Percentiles rank a stretch among this genome's conserved stretches.
phyloP scores from a whole-genome alignment of 37 sponge, comb jelly and placozoan species.

The Dysidea cf. avara region DNA sequence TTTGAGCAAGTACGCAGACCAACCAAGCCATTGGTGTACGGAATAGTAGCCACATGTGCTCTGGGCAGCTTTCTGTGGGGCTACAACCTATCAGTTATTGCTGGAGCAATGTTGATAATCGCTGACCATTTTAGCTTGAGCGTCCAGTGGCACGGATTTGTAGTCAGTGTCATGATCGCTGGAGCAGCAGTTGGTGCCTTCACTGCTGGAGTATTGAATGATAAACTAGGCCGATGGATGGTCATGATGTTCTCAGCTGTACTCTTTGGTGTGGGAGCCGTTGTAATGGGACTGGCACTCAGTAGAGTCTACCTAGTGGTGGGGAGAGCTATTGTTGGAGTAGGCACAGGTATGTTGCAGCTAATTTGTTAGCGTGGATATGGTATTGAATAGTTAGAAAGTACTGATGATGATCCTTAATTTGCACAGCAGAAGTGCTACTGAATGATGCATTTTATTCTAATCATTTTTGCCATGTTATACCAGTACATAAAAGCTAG shows the following conservation, averaged over 20 bases:
- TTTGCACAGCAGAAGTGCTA: too few relatives aligned
- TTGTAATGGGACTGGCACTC: constrained; percentile 59
- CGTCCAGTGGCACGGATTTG: constrained; percentile 54
- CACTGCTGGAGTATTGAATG: constrained; percentile 50
- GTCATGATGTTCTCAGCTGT: constrained; percentile 67
- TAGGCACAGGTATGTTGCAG: constrained; percentile 87
- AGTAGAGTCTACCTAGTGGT: constrained; percentile 51
- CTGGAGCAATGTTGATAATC: constrained; percentile 83
- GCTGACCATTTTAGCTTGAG: constrained; percentile 34
- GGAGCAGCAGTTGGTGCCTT: constrained; percentile 78
- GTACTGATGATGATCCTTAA: too few relatives aligned
- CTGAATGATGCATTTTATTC: too few relatives aligned
- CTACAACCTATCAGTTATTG: constrained; percentile 92
- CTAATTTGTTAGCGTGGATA: too few relatives aligned
- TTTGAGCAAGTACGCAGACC: too few relatives aligned
- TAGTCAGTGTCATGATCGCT: constrained; percentile 78
- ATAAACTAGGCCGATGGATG: constrained; percentile 70
- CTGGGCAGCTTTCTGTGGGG: constrained; percentile 95
- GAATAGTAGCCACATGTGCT: too few relatives aligned
- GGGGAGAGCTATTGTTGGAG: constrained; percentile 78
- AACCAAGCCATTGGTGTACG: too few relatives aligned
- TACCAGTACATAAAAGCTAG: too few relatives aligned
- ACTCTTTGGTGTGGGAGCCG: constrained; percentile 85
- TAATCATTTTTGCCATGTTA: too few relatives aligned
- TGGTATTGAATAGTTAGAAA: too few relatives aligned